These are phyloP conservation scores for Oryctolagus cuniculus DNA, from an alignment of 2,113 vertebrate genomes.

Conservation along the genomic window DNA sequence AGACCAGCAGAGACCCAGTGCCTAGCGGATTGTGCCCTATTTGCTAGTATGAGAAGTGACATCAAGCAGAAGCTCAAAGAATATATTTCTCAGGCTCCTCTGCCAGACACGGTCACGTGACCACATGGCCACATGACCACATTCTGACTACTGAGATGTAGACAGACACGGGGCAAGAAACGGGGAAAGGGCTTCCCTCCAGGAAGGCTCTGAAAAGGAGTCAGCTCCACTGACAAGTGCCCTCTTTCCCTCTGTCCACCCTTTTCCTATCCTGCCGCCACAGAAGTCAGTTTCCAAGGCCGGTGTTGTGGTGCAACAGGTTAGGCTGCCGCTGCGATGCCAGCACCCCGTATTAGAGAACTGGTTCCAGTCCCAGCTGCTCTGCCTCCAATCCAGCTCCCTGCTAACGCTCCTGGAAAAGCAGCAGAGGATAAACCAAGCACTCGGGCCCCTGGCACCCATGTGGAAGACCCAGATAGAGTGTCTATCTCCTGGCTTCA, in stretches of 20 bases:
- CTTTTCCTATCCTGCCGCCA: not conserved
- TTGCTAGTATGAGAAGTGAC: not conserved
- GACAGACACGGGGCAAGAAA: not conserved
- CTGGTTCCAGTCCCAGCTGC: too few relatives aligned
- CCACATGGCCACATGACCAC: not conserved
- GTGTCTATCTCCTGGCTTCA: too few relatives aligned
- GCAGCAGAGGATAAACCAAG: too few relatives aligned
- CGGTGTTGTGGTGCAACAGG: too few relatives aligned
- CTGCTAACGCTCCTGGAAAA: too few relatives aligned
- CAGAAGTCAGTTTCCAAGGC: too few relatives aligned
- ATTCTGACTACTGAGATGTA: not conserved
- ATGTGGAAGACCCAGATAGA: too few relatives aligned
- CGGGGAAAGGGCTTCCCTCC: not conserved
- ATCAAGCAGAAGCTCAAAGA: not conserved
- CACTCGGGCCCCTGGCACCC: too few relatives aligned
- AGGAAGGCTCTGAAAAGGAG: not conserved
- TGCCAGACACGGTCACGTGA: not conserved
- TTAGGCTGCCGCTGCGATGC: too few relatives aligned
- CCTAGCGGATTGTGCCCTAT: not conserved
- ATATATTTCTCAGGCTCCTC: conserved; percentile 34
- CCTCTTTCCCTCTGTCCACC: not conserved
- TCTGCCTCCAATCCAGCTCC: too few relatives aligned
- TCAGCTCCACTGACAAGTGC: too few relatives aligned
- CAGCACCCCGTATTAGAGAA: too few relatives aligned
- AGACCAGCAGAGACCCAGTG: not conserved